A percentile compares a stretch with the other conserved stretches of the same genome.
phyloP scores from a whole-genome alignment of 2,888 invertebrate species.

The Drosophila colorata region DNA sequence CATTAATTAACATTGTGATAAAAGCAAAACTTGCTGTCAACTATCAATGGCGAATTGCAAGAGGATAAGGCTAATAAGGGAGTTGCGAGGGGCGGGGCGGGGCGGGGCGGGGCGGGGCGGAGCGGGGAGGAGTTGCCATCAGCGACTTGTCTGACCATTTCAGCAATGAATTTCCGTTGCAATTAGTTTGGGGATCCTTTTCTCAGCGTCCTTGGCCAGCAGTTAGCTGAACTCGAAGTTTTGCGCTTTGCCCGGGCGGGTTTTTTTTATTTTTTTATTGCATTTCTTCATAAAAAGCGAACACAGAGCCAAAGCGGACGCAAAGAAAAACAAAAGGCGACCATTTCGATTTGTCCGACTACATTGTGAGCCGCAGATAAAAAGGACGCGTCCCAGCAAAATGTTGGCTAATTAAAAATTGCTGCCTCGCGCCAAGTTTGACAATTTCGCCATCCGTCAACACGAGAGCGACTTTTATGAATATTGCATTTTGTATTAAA shows the following conservation, averaged over 20 bases:
- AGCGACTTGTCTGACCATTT: constrained; percentile 7
- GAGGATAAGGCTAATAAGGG: too few species aligned
- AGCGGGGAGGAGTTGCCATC: constrained; percentile 1
- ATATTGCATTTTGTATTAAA: background rate
- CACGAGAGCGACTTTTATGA: background rate
- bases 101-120: background rate
- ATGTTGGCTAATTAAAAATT: constrained; percentile 64
- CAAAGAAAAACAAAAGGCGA: constrained; percentile 19
- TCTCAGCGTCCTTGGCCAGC: constrained; percentile 2
- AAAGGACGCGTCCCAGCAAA: constrained; percentile 29
- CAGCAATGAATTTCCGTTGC: constrained; percentile 32
- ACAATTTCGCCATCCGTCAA: background rate
- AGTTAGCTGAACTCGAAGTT: constrained; percentile 16
- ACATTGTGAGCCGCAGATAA: constrained; percentile 25
- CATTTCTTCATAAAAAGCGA: constrained; percentile 31
- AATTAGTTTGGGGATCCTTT: constrained; percentile 40
- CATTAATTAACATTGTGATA: constrained; percentile 71
- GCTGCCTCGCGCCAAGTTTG: constrained; percentile 21
- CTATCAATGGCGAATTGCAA: constrained; percentile 34
- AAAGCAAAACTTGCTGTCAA: constrained; percentile 47
- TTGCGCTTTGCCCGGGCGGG: constrained; percentile 8
- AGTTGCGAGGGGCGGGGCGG: background rate
- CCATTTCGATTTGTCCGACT: constrained; percentile 38
- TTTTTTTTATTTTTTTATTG: constrained; percentile 20
- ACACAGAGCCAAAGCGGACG: constrained; percentile 19